Conservation (phyloP, 35 echinoderm and acorn worm species). For the Stichopus chloronotus region DNA sequence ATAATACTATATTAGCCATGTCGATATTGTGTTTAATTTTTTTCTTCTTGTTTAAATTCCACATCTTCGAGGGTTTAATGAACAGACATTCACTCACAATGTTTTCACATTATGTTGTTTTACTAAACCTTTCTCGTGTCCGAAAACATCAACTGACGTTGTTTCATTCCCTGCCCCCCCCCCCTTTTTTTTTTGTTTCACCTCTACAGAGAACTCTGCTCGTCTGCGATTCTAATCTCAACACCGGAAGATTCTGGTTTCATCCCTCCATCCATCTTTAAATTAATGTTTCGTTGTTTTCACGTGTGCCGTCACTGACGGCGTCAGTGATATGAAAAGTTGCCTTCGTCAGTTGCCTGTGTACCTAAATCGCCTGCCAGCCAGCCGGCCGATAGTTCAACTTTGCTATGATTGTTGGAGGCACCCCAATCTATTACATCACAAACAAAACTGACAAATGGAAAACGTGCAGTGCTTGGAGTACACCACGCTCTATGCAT, state of each 20-base stretch:
- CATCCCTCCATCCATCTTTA: slow-evolving; percentile 24
- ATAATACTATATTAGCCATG: too few relatives aligned
- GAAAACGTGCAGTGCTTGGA: slow-evolving; percentile 6
- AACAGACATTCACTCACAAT: too few relatives aligned
- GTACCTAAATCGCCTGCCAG: too few relatives aligned
- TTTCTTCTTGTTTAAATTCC: too few relatives aligned
- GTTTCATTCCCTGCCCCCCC: too few relatives aligned
- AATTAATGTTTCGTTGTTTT: slow-evolving; percentile 19
- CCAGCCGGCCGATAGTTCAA: not conserved
- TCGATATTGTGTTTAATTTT: too few relatives aligned
- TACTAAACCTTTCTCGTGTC: too few relatives aligned
- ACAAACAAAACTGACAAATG: slow-evolving; percentile 45
- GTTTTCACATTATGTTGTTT: too few relatives aligned
- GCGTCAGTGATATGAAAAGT: slow-evolving; percentile 29
- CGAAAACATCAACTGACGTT: too few relatives aligned
- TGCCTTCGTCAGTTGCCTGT: not conserved
- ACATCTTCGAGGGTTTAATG: too few relatives aligned
- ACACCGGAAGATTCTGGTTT: not conserved
- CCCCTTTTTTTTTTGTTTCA: not conserved
- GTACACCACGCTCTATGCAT: too few relatives aligned
- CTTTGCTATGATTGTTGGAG: slow-evolving; percentile 32
- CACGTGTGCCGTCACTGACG: slow-evolving; percentile 5
- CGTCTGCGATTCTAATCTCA: not conserved
- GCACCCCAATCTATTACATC: slow-evolving; percentile 20
- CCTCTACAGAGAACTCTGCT: not conserved